Percentiles rank a stretch among this genome's conserved stretches.
These are phyloP conservation scores for Onychorhynchus coronatus DNA, from an alignment of 2,113 vertebrate species.

Conservation along the genomic window DNA sequence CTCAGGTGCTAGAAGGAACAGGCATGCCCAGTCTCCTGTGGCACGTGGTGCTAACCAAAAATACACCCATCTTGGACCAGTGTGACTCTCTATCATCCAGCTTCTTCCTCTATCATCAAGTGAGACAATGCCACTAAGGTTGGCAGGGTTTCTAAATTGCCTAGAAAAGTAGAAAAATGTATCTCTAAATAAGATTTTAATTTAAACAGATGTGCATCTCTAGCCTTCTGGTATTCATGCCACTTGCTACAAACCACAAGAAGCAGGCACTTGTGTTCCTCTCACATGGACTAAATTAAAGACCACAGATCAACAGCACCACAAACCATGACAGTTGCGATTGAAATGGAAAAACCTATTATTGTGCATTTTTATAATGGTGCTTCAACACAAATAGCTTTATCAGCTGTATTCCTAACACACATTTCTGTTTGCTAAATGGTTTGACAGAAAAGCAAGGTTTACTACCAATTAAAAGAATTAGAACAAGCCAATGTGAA, in stretches of 20 bases:
- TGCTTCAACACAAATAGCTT: neutral
- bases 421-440: neutral
- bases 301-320: neutral
- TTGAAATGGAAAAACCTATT: neutral
- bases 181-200: neutral
- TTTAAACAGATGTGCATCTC: neutral
- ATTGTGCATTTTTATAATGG: neutral
- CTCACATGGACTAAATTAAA: neutral
- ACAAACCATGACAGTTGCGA: neutral
- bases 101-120: neutral
- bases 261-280: neutral
- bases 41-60: fast-evolving
- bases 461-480: neutral
- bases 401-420: neutral
- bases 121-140: neutral
- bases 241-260: neutral
- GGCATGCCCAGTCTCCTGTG: fast-evolving
- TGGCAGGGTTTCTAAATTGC: neutral
- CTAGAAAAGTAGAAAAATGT: neutral
- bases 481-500: neutral
- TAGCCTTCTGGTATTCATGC: neutral
- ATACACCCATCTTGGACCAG: neutral
- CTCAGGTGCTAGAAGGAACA: neutral
- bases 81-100: neutral
- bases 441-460: neutral